Conservation (phyloP, 1,140 invertebrate species). For the Sogatella furcifera region DNA sequence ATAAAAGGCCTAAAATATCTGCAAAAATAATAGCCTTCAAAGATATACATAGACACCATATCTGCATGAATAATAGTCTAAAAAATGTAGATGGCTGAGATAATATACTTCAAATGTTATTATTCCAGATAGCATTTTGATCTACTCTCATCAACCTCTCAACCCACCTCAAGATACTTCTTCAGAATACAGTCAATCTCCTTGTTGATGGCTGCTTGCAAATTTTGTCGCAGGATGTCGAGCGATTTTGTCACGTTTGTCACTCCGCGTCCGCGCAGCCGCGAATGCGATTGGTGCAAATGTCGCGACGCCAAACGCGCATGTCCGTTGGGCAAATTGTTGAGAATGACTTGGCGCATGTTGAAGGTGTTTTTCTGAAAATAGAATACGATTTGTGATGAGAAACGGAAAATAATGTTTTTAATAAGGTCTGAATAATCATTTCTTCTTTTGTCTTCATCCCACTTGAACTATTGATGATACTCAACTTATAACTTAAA, state of each 20-base stretch:
- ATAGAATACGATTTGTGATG: background rate
- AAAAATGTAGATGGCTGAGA: no score
- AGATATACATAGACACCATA: no score
- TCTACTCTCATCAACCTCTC: background rate
- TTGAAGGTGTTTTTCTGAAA: constrained; percentile 45
- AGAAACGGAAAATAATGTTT: no score
- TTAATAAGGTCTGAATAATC: no score
- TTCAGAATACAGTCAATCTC: constrained; percentile 65
- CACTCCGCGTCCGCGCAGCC: constrained; percentile 39
- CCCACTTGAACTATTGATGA: no score
- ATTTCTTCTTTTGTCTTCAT: no score
- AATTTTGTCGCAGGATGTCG: constrained; percentile 57
- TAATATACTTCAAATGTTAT: no score
- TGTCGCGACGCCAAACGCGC: background rate
- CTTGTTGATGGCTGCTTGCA: constrained; percentile 63
- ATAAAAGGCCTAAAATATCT: no score
- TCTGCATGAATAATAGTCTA: no score
- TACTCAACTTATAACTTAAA: no score
- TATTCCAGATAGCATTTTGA: no score
- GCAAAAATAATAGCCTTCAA: no score
- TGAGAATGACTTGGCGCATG: constrained; percentile 47
- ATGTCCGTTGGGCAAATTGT: constrained; percentile 34
- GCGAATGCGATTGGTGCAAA: constrained; percentile 13
- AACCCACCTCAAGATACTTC: constrained; percentile 57
- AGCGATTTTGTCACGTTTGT: constrained; percentile 55